phyloP scores from a whole-genome alignment of 2,113 vertebrate species.

The Lathamus discolor region DNA sequence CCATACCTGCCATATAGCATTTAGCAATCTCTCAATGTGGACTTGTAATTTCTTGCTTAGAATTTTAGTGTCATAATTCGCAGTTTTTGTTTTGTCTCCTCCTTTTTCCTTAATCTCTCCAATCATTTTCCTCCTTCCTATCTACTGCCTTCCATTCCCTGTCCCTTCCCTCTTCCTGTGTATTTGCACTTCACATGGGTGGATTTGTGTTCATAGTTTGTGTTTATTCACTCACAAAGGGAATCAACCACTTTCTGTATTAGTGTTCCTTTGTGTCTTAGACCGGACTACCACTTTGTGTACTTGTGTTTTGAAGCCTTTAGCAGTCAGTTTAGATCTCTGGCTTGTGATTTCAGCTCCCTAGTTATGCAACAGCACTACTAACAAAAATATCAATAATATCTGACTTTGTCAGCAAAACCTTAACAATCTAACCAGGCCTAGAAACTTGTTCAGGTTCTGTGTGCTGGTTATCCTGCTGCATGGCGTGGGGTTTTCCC shows the following conservation, averaged over 20 bases:
- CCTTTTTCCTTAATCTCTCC: background rate
- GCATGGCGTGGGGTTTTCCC: background rate
- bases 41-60: background rate
- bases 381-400: background rate
- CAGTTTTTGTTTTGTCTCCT: background rate
- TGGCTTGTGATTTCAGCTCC: background rate
- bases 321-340: background rate
- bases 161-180: background rate
- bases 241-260: background rate
- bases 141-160: background rate
- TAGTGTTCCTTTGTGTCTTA: background rate
- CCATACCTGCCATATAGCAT: too few relatives aligned
- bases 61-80: background rate
- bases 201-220: background rate
- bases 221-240: background rate
- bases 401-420: background rate
- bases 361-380: background rate
- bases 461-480: background rate
- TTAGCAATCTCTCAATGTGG: background rate
- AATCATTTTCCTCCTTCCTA: background rate
- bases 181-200: background rate
- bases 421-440: background rate
- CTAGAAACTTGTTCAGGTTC: background rate
- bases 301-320: background rate
- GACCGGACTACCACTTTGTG: background rate